Base-by-base conservation (phyloP, 2,888 invertebrate genomes). In the Volucella bombylans region DNA sequence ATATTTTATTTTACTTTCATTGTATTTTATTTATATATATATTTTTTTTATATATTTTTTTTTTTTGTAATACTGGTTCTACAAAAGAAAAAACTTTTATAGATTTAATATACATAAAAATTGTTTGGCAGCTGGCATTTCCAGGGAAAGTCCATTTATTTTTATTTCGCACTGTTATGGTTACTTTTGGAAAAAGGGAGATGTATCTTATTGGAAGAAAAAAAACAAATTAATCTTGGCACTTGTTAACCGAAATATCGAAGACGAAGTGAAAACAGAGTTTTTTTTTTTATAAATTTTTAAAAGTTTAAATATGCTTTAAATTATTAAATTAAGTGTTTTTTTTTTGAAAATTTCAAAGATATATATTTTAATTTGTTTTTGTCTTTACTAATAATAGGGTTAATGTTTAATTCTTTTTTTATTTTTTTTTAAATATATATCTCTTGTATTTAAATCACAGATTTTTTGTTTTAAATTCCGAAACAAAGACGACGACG, bases 401-500 rank as follows among this genome's bases (percentile, higher is more conserved):
- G 59, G 65, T 72, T 52, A 65, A 61, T 71, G 6, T 72, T 82
- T 76, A 57, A 57, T 76, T 64, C 67, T 41, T 54, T 69, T 71
- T 77, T 69, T 52, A 0, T 65, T 64, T 76, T 23, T 65, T 50
- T 71, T 79, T 69, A 65, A 61, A 77, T 86, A 78, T 78, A 79
- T 82, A 61, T 86, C 49, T 78, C 82, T 91, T 90, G 90, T 89
- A 89, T 90, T 31, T 89, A 89, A 91, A 91, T 91, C 91, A 91
- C 91, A 90, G 91, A 91, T 91, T 91, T 31, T 91, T 88, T 87
- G 86, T 87, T 88, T 89, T 88, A 89, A 90, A 89, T 90, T 89
- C 89, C 89, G 89, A 90, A 91, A 90, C 87, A 86, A 88, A 87
- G 87, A 87, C 85, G 80, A 85, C 85, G 86, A 87, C 82, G 88